Evolutionary conservation across 2,888 invertebrate species (phyloP), one percentile per base, ranked within the genome.

Genomic region (Deroplatys truncata): DNA sequence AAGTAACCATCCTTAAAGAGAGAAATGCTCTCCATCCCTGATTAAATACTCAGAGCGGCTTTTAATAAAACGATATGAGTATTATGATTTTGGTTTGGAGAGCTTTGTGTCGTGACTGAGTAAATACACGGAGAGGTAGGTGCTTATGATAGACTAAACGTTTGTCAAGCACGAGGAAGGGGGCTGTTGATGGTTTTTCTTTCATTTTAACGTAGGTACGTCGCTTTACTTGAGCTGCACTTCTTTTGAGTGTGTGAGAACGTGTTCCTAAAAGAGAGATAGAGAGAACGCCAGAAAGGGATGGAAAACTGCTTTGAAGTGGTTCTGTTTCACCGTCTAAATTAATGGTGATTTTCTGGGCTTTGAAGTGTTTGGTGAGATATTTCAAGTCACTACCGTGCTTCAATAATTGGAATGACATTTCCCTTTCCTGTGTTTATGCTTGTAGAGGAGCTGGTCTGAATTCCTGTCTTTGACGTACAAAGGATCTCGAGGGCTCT

Each of bases 321-420:
- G 86, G 86, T 86, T 72, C 29, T 86, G 86, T 31, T 20, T 82
- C 86, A 82, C 29, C 86, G 7, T 86, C 56, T 82, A 82, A 20
- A 82, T 86, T 86, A 86, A 86, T 31, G 86, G 72, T 86, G 72
- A 86, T 72, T 82, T 86, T 28, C 82, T 86, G 29, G 29, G 82
- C 86, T 86, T 86, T 86, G 86, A 86, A 86, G 86, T 86, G 86
- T 31, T 85, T 25, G 31, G 85, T n/a, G 85, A 85, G 31, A 72
- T 86, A 86, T 86, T 86, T 86, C 82, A 86, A 86, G 86, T 86
- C 86, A 86, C 82, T 72, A 25, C 86, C 82, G 86, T 82, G 31
- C 82, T 31, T 82, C 86, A 82, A 86, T 86, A 86, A 86, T 86
- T 86, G 86, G 72, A 86, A 43, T 86, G 86, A 86, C 86, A 82